Evolutionary conservation across 2,797 vertebrate genomes (phyloP), one percentile per base, ranked within the genome.

Genomic region (Sebastes reedi): DNA sequence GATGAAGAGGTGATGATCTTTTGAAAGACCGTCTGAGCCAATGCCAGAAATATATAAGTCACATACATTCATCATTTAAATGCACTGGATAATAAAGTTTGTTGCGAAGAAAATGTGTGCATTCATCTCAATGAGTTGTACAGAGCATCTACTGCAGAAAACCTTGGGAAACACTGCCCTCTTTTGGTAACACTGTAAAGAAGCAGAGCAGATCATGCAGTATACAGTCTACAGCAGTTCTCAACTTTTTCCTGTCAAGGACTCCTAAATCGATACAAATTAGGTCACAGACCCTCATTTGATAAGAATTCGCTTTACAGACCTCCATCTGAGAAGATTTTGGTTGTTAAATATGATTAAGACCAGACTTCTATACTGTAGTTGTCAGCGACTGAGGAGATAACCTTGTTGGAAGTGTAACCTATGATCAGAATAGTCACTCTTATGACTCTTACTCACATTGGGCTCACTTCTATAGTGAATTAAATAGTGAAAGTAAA

Each of bases 121-220:
- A 16, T 5, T 2, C 2, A 12, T 25, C 34, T 54, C 13, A 66
- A 4, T 13, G 11, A 24, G 18, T n/a, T 42, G 30, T 1, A 3
- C 12, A 58, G 52, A 60, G 22, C 8, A 3, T n/a, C 39, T 20
- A 24, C 3, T 34, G 24, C 16, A 13, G 5, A 20, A 75, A 79
- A 42, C 8, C 20, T 81, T 79, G 32, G 76, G 30, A 67, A 85
- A 89, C 80, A 90, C 85, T 85, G 90, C 89, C 91, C 86, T 84
- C 93, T 91, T 74, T 6, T 88, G 94, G 88, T 8, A 13, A 52
- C 1, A 61, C 6, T 14, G 25, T 14, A 25, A 14, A 13, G 2
- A 36, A 55, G 29, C 18, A 42, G 4, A 25, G 5, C 3, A 25
- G 8, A 16, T 64, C 30, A 30, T 4, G 6, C 2, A 32, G 13